Conservation (phyloP, 1,140 invertebrate species). For the Caenorhabditis brenneri region DNA sequence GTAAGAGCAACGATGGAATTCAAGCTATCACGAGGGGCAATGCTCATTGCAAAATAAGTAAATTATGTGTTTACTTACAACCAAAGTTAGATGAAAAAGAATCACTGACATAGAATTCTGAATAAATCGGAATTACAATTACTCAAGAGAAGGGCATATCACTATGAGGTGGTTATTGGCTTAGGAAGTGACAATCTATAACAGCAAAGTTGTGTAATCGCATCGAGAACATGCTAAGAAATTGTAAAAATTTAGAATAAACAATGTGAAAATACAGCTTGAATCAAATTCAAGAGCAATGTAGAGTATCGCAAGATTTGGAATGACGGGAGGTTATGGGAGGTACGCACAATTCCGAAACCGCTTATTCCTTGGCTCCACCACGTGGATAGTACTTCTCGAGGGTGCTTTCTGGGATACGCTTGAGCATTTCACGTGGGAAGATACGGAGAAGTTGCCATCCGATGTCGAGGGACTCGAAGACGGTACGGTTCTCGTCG, state of each 20-base stretch:
- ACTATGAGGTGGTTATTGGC: background rate
- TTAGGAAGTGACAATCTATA: background rate
- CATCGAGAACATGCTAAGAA: background rate
- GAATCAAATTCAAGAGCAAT: background rate
- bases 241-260: background rate
- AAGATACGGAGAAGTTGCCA: slow-evolving; percentile 99
- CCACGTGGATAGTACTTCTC: slow-evolving; percentile 86
- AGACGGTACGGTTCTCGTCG: slow-evolving; percentile 98
- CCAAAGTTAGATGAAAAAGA: background rate
- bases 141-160: background rate
- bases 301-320: background rate
- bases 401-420: slow-evolving; percentile 99
- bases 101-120: background rate
- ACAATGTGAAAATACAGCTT: background rate
- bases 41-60: slow-evolving; percentile 5
- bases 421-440: slow-evolving; percentile 99
- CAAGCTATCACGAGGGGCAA: slow-evolving; percentile 1
- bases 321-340: background rate
- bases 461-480: slow-evolving; percentile 98
- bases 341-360: background rate
- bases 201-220: background rate
- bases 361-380: slow-evolving; percentile 28
- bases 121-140: background rate
- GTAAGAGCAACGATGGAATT: slow-evolving; percentile 11
- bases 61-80: slow-evolving; percentile 25